Evolutionary conservation across 2,113 vertebrate species (phyloP), one percentile per base, ranked within the genome.

Genomic region (Buteo buteo): DNA sequence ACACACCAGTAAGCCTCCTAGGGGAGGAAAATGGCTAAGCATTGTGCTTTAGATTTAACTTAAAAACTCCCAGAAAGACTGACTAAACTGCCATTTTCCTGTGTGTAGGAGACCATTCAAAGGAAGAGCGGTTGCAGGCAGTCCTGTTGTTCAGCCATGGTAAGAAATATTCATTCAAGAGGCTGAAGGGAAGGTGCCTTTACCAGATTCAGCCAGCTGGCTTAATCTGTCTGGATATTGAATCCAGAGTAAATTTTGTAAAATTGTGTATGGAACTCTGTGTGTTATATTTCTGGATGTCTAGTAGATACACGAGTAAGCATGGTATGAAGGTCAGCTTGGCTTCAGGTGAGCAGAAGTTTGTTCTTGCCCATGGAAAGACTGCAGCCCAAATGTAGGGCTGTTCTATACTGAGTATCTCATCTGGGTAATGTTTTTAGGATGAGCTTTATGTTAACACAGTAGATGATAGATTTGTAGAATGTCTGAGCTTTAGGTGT

Each of bases 131-230:
- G 19, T 3, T 71, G 28, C 42, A 76, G 42, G 26, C 17, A n/a
- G 8, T 15, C 32, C 45, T 90, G 69, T 19, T 0, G 0, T 34
- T 64, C 38, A n/a, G 62, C 38, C 5, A 1, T 2, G 4, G 28
- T 21, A 18, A 16, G 34, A 25, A 17, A 8, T 32, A 38, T 36
- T 55, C 44, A 17, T 59, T 31, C 31, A 17, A 24, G 44, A 64
- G 21, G 32, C 34, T 14, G 38, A 67, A 76, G 72, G 36, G 42
- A 52, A n/a, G 9, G 17, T 5, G 26, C 34, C 13, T 25, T 57
- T 18, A 34, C 26, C 2, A 4, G 36, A 6, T 29, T 40, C 70
- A 70, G 13, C 17, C 29, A 70, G 34, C 17, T 49, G 40, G 16
- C 9, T 20, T 50, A 0, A 44, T 21, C 19, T 20, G 13, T 32